A percentile compares a stretch with the other conserved stretches of the same genome.
Evolutionary conservation across 2,797 vertebrate species (phyloP).

Genomic region (Myripristis jacobus): DNA sequence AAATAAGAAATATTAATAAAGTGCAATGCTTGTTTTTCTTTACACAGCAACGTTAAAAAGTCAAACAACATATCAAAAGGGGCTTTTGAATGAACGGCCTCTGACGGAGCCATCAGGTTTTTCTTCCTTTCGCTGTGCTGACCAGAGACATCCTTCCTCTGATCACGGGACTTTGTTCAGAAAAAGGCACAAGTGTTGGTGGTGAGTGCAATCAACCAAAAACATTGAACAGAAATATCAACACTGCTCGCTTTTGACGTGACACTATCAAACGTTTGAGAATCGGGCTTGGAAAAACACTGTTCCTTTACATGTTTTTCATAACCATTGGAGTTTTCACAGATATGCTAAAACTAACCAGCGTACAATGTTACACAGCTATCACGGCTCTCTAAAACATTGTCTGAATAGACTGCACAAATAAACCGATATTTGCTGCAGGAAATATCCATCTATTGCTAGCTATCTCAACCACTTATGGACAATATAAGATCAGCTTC

Average conservation of each 20-base stretch:
- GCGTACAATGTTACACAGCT: conserved; percentile 40
- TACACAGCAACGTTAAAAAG: conserved; percentile 66
- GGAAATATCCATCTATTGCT: conserved; percentile 42
- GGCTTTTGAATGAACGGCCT: conserved; percentile 47
- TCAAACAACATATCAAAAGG: conserved; percentile 65
- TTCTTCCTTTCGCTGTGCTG: conserved; percentile 43
- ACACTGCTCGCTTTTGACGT: conserved; percentile 75
- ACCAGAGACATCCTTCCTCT: conserved; percentile 38
- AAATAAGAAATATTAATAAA: conserved; percentile 78
- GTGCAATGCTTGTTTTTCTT: conserved; percentile 80
- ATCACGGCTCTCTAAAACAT: conserved; percentile 33
- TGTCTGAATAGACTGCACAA: conserved; percentile 32
- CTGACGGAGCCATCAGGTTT: conserved; percentile 34
- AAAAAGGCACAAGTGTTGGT: conserved; percentile 83
- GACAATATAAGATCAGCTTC: conserved; percentile 55
- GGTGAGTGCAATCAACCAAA: conserved; percentile 73
- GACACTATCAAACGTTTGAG: conserved; percentile 27
- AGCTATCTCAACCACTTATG: conserved; percentile 55
- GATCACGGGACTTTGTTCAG: conserved; percentile 72
- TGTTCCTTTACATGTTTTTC: conserved; percentile 10
- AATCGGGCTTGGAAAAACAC: conserved; percentile 53
- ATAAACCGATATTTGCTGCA: conserved; percentile 43
- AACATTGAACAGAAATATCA: conserved; percentile 55
- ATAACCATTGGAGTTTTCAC: conserved; percentile 60
- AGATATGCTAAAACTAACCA: conserved; percentile 59